phyloP scores from a whole-genome alignment of 1,140 invertebrate genomes.

The Coboldia fuscipes region DNA sequence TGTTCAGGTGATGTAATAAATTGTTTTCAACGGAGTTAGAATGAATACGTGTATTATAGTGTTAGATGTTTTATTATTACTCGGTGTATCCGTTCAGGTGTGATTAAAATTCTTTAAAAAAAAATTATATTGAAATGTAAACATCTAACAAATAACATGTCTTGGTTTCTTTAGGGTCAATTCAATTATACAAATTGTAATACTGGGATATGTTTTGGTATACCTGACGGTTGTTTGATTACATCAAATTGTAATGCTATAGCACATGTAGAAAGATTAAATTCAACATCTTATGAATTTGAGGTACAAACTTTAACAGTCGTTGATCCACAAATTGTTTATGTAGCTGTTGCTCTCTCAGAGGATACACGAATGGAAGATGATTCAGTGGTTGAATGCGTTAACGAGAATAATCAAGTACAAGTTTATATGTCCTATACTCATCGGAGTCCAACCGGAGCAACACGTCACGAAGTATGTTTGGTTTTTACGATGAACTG shows the following conservation, averaged over 20 bases:
- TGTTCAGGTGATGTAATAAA: too few species aligned
- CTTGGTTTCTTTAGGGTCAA: too few species aligned
- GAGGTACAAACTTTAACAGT: neutral
- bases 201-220: too few species aligned
- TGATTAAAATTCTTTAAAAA: too few species aligned
- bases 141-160: too few species aligned
- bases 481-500: too few species aligned
- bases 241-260: neutral
- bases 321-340: neutral
- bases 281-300: neutral
- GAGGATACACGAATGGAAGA: neutral
- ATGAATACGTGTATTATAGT: too few species aligned
- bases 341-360: neutral
- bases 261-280: neutral
- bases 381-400: slow-evolving; percentile 1
- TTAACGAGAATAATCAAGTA: neutral
- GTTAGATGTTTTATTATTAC: too few species aligned
- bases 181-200: too few species aligned
- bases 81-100: too few species aligned
- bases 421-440: neutral
- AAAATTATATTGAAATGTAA: too few species aligned
- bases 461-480: neutral
- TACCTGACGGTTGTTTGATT: neutral
- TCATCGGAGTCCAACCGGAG: neutral
- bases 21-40: too few species aligned